Evolutionary conservation across 1,140 invertebrate species (phyloP).

Genomic region (Streblospio benedicti): DNA sequence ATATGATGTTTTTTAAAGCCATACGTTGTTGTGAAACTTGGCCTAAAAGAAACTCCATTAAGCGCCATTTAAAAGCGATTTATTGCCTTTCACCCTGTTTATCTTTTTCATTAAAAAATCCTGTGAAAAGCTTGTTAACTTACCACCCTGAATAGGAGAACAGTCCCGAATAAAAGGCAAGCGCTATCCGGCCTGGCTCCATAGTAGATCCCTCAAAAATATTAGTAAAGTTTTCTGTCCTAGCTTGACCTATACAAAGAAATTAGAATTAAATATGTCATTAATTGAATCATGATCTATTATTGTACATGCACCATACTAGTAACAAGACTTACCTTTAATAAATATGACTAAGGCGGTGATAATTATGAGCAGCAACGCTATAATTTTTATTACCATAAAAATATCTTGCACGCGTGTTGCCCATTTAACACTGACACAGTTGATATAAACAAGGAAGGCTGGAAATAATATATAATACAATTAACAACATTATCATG

Average conservation of each 20-base stretch:
- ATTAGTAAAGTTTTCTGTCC: conserved; percentile 32
- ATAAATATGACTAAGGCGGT: conserved; percentile 37
- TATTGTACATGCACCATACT: background rate
- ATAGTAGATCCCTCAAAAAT: conserved; percentile 31
- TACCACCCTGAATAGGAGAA: conserved; percentile 46
- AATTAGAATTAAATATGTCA: no score
- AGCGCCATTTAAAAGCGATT: no score
- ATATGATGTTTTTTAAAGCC: no score
- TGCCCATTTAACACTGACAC: conserved; percentile 41
- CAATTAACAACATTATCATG: no score
- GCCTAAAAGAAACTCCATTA: no score
- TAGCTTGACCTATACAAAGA: no score
- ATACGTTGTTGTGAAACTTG: no score
- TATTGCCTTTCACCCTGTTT: no score
- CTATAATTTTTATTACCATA: conserved; percentile 40
- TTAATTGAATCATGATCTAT: no score
- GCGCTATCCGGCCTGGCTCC: conserved; percentile 30
- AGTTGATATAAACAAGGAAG: conserved; percentile 42
- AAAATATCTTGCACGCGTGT: conserved; percentile 43
- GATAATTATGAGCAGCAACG: conserved; percentile 45
- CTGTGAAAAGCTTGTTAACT: no score
- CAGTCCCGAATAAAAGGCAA: conserved; percentile 43
- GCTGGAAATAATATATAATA: conserved; percentile 37
- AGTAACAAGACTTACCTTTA: conserved; percentile 27
- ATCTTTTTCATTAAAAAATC: no score